phyloP scores from a whole-genome alignment of 2,888 invertebrate species.

The Eupithecia vulgata region DNA sequence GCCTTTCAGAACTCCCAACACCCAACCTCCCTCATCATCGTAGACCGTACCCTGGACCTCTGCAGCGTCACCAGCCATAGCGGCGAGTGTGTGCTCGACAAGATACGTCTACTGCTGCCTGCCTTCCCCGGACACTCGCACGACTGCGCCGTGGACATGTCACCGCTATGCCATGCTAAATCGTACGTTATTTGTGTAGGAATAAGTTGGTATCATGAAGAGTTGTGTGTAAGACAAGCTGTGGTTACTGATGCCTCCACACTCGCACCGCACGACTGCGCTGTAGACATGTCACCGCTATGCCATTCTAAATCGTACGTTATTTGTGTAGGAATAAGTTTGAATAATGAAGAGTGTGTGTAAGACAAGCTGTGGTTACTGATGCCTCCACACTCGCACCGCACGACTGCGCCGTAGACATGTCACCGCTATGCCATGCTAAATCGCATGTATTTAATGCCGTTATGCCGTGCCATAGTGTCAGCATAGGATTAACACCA shows the following conservation, averaged over 20 bases:
- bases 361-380: slow-evolving; percentile 85
- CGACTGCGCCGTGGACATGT: slow-evolving; percentile 87
- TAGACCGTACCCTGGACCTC: slow-evolving; percentile 87
- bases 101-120: slow-evolving; percentile 84
- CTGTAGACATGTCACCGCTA: slow-evolving; percentile 86
- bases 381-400: slow-evolving; percentile 84
- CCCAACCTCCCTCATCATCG: slow-evolving; percentile 81
- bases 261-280: slow-evolving; percentile 86
- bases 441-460: slow-evolving; percentile 56
- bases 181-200: too few relatives aligned
- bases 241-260: slow-evolving; percentile 84
- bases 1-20: slow-evolving; percentile 69
- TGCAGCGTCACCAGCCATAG: slow-evolving; percentile 85
- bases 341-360: too few relatives aligned
- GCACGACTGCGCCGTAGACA: slow-evolving; percentile 87
- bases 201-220: too few relatives aligned
- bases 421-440: slow-evolving; percentile 85
- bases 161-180: slow-evolving; percentile 82
- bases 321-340: too few relatives aligned
- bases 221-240: slow-evolving; percentile 86
- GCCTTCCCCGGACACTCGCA: slow-evolving; percentile 85
- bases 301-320: slow-evolving; percentile 78
- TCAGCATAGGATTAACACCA: too few relatives aligned
- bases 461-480: too few relatives aligned
- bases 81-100: slow-evolving; percentile 85